Conservation (phyloP, 2,888 invertebrate species). For the Poecilus cupreus region DNA sequence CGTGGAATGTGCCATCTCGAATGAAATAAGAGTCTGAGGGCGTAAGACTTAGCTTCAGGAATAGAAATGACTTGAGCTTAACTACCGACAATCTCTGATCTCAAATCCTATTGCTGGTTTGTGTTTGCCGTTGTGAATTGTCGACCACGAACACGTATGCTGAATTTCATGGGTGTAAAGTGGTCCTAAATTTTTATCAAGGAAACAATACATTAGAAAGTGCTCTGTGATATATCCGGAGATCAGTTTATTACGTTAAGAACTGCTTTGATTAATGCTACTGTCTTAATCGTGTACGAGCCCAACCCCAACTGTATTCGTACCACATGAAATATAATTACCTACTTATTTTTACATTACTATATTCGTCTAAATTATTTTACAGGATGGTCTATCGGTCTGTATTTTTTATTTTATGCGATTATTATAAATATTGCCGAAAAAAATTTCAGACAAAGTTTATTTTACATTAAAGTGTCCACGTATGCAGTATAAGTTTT, state of each 20-base stretch:
- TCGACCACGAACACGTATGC: neutral
- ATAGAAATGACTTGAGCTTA: constrained; percentile 37
- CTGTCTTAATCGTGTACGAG: neutral
- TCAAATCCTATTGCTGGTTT: constrained; percentile 25
- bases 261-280: neutral
- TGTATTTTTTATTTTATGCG: too few species aligned
- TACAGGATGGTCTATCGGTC: too few species aligned
- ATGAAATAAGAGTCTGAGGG: constrained; percentile 44
- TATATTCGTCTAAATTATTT: too few species aligned
- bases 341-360: too few species aligned
- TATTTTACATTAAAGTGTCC: too few species aligned
- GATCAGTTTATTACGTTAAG: neutral
- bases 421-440: too few species aligned
- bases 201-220: constrained; percentile 37
- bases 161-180: constrained; percentile 17
- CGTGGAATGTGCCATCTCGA: constrained; percentile 49
- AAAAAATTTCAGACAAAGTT: too few species aligned
- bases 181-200: constrained; percentile 38
- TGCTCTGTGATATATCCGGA: constrained; percentile 29
- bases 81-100: constrained; percentile 53
- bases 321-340: too few species aligned
- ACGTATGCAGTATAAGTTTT: too few species aligned
- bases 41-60: constrained; percentile 30
- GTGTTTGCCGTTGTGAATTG: neutral
- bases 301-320: too few species aligned